Evolutionary conservation across 2,797 vertebrate species (phyloP).

Genomic region (Taenioides sp.): DNA sequence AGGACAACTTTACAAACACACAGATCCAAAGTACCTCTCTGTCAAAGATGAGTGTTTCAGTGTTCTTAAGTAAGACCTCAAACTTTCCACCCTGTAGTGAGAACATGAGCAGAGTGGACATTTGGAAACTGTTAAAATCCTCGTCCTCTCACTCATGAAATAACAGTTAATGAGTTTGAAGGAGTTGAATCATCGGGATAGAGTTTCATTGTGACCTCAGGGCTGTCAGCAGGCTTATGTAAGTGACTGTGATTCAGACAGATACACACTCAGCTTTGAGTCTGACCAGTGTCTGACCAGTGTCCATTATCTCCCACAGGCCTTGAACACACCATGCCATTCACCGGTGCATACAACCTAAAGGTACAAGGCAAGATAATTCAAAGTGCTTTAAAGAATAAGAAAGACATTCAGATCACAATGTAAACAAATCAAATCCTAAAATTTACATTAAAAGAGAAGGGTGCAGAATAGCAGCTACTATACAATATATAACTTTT

Average conservation of each 20-base stretch:
- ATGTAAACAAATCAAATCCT: too few relatives aligned
- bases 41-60: neutral
- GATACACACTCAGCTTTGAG: neutral
- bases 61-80: conserved; percentile 6
- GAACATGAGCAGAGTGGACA: conserved; percentile 8
- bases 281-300: neutral
- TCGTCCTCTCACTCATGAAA: conserved; percentile 8
- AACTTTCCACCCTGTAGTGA: conserved; percentile 3
- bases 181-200: conserved; percentile 9
- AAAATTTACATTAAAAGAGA: too few relatives aligned
- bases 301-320: neutral
- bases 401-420: too few relatives aligned
- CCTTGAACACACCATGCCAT: neutral
- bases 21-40: neutral
- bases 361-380: too few relatives aligned
- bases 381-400: too few relatives aligned
- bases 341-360: neutral
- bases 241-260: conserved; percentile 10
- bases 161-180: conserved; percentile 12
- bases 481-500: too few relatives aligned
- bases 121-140: conserved; percentile 9
- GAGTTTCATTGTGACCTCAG: conserved; percentile 10
- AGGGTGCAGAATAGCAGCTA: too few relatives aligned
- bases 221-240: conserved; percentile 4
- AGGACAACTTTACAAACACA: neutral